Conservation (phyloP, 1,140 invertebrate species). For the Leptinotarsa lineolata region DNA sequence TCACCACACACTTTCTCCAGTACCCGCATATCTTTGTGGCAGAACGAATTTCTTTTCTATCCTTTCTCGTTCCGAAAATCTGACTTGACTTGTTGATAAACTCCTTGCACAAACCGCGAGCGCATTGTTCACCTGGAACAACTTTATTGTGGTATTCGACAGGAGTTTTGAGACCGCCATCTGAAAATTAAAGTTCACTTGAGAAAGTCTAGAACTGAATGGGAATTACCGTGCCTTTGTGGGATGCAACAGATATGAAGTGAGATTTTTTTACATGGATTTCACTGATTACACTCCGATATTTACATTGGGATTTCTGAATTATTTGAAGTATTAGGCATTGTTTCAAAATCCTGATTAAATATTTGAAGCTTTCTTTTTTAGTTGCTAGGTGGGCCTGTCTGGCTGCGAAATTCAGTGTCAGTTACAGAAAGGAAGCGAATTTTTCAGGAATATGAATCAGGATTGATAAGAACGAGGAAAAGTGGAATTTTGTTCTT, state of each 20-base stretch:
- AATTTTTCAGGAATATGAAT: no score
- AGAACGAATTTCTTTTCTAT: slow-evolving; percentile 39
- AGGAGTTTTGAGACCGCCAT: neutral
- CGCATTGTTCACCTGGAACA: neutral
- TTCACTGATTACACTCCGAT: no score
- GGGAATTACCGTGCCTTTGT: no score
- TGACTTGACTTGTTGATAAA: slow-evolving; percentile 9
- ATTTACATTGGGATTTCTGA: neutral
- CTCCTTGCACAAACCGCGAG: neutral
- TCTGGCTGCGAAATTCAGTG: no score
- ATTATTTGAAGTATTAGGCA: neutral
- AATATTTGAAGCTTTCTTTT: neutral
- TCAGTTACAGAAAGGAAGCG: no score
- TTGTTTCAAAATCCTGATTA: neutral
- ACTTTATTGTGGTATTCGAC: neutral
- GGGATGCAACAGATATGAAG: no score
- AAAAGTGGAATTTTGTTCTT: no score
- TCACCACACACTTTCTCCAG: slow-evolving; percentile 48
- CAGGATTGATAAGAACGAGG: no score
- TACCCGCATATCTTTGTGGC: slow-evolving; percentile 43
- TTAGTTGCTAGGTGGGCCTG: neutral
- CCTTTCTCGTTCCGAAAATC: slow-evolving; percentile 1
- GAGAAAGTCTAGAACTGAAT: neutral
- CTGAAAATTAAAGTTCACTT: neutral
- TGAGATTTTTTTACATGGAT: no score